These are phyloP conservation scores for Mallateleia sp. DNA, from an alignment of 2,888 invertebrate species.

Conservation along the genomic window DNA sequence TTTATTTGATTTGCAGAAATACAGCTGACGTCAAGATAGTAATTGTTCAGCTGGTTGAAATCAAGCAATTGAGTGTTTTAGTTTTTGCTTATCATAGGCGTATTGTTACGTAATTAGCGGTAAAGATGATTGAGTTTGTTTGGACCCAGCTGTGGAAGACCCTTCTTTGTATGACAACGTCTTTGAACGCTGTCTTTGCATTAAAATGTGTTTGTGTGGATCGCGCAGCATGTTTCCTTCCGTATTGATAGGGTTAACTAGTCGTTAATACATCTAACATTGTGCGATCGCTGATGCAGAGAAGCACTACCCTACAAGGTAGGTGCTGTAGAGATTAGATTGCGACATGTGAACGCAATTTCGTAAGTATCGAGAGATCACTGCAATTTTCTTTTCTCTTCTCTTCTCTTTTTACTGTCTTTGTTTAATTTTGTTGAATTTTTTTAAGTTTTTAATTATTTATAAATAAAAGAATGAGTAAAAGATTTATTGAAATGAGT, in stretches of 20 bases:
- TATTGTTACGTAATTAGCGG: no score
- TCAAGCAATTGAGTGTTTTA: no score
- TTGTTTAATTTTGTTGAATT: background rate
- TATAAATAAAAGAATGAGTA: background rate
- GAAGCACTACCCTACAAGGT: constrained; percentile 63
- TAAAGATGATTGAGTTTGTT: no score
- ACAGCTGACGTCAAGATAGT: no score
- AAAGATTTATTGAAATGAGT: background rate
- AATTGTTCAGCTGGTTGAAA: no score
- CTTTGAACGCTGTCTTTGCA: background rate
- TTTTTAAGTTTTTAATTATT: background rate
- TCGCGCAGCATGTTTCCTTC: constrained; percentile 42
- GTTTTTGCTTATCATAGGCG: no score
- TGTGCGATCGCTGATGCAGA: constrained; percentile 18
- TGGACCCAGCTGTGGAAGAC: no score
- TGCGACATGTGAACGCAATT: constrained; percentile 35
- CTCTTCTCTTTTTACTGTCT: background rate
- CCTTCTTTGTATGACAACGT: background rate
- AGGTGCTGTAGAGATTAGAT: constrained; percentile 53
- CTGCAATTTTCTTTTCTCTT: constrained; percentile 5
- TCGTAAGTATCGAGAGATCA: constrained; percentile 52
- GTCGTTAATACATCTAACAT: constrained; percentile 40
- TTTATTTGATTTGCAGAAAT: no score
- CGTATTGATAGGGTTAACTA: constrained; percentile 35
- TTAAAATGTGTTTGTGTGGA: constrained; percentile 34